These are phyloP conservation scores for Hypomesus transpacificus DNA, from an alignment of 2,113 vertebrate genomes.

Conservation along the genomic window DNA sequence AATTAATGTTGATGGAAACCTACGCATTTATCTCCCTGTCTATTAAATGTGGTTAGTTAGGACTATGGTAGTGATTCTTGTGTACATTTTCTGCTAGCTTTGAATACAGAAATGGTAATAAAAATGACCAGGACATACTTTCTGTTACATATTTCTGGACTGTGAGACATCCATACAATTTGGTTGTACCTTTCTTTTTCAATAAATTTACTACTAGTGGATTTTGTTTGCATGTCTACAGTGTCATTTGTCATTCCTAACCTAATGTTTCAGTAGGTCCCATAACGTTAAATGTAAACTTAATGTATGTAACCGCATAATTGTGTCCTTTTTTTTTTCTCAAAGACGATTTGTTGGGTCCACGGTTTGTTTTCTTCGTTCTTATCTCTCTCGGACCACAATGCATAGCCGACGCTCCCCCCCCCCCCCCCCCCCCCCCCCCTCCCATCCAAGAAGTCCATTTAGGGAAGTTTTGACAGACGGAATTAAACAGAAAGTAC, in stretches of 20 bases:
- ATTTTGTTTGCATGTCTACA: constrained; percentile 4
- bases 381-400: constrained; percentile 17
- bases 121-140: constrained; percentile 44
- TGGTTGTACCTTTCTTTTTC: constrained; percentile 74
- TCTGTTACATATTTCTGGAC: constrained; percentile 73
- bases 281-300: too few species aligned
- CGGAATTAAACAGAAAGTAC: constrained; percentile 19
- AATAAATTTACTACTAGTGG: constrained; percentile 81
- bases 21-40: constrained; percentile 45
- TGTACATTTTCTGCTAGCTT: constrained; percentile 59
- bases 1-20: constrained; percentile 58
- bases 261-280: too few species aligned
- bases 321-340: too few species aligned
- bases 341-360: not conserved
- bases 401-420: constrained; percentile 8
- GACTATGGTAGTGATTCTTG: constrained; percentile 64
- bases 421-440: constrained; percentile 7
- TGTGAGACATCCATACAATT: constrained; percentile 65
- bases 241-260: not conserved
- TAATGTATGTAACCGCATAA: too few species aligned
- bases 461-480: constrained; percentile 19
- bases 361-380: not conserved
- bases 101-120: constrained; percentile 50
- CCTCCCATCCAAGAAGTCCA: constrained; percentile 6
- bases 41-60: constrained; percentile 72